Conservation (phyloP, 2,797 vertebrate species). For the Dromococcyx pavoninus region DNA sequence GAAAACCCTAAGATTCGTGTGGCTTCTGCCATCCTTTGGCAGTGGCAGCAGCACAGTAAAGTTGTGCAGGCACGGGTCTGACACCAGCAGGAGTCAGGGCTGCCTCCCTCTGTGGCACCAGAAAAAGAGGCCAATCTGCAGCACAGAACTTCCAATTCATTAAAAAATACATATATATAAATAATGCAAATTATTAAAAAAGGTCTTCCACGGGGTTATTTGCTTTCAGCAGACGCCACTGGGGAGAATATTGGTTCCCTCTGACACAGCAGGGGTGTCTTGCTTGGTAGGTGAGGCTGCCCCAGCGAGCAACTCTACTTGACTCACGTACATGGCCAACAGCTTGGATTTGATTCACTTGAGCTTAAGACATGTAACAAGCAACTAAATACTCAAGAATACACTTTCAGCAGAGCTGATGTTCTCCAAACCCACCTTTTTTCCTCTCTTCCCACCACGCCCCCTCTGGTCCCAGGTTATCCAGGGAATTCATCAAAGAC, state of each 20-base stretch:
- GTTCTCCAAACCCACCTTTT: neutral
- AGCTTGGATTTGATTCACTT: neutral
- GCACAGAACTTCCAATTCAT: neutral
- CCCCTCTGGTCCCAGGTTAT: neutral
- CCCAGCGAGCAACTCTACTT: neutral
- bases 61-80: neutral
- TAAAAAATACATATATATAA: neutral
- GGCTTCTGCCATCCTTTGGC: neutral
- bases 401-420: neutral
- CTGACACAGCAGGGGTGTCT: neutral
- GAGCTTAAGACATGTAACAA: neutral
- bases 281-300: neutral
- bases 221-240: neutral
- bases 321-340: accelerated
- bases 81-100: neutral
- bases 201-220: neutral
- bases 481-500: neutral
- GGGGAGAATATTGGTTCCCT: neutral
- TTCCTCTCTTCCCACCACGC: neutral
- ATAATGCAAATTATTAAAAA: neutral
- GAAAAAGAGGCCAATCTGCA: neutral
- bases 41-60: no score
- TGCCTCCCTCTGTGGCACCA: neutral
- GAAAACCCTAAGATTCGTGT: neutral
- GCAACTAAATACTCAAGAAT: neutral